Evolutionary conservation across 1,140 invertebrate genomes (phyloP).

Genomic region (Cotesia glomerata): DNA sequence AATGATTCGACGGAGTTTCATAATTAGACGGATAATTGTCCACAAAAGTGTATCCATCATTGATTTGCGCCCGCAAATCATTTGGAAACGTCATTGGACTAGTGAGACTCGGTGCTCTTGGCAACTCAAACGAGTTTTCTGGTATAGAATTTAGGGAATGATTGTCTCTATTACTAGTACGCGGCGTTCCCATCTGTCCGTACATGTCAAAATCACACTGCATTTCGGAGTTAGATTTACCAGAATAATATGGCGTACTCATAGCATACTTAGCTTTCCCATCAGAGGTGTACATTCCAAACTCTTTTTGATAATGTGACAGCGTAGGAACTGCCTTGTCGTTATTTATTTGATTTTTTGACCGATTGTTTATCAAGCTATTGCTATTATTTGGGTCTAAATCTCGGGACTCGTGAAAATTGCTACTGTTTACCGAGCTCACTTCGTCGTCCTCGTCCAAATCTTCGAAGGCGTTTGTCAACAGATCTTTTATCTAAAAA

Average conservation of each 20-base stretch:
- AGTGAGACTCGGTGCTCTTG: constrained; percentile 35
- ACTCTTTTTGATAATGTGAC: constrained; percentile 42
- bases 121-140: constrained; percentile 47
- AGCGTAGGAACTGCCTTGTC: constrained; percentile 36
- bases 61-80: constrained; percentile 34
- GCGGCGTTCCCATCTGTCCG: constrained; percentile 35
- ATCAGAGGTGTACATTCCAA: constrained; percentile 32
- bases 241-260: constrained; percentile 30
- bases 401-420: constrained; percentile 43
- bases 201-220: constrained; percentile 41
- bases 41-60: constrained; percentile 40
- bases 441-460: constrained; percentile 51
- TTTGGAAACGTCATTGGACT: constrained; percentile 32
- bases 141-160: constrained; percentile 26
- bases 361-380: constrained; percentile 35
- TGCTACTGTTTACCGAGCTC: constrained; percentile 54
- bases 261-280: constrained; percentile 4
- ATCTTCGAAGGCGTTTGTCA: constrained; percentile 53
- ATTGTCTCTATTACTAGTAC: constrained; percentile 36
- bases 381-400: constrained; percentile 29
- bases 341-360: constrained; percentile 19
- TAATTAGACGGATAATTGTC: constrained; percentile 45
- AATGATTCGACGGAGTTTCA: constrained; percentile 57
- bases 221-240: constrained; percentile 33
- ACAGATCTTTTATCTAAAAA: constrained; percentile 47